These are phyloP conservation scores for Lamellibrachia satsuma DNA, from an alignment of 2,888 invertebrate genomes.

Conservation along the genomic window DNA sequence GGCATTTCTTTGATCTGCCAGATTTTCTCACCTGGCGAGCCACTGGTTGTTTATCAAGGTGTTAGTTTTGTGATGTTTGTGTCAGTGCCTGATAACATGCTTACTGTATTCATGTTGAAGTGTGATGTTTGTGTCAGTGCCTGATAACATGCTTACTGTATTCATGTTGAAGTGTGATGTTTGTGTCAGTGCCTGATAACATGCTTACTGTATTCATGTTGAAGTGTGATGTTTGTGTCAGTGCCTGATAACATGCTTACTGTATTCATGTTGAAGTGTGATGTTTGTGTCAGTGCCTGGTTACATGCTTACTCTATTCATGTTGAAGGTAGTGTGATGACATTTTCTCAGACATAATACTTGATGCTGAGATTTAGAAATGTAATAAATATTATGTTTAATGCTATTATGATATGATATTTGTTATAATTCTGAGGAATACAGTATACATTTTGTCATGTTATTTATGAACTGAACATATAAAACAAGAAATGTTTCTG, in stretches of 20 bases:
- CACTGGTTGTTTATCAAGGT: constrained; percentile 78
- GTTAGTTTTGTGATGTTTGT: constrained; percentile 28
- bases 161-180: too few species aligned
- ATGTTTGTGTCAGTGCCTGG: too few species aligned
- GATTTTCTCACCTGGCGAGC: constrained; percentile 94
- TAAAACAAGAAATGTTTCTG: background rate
- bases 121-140: too few species aligned
- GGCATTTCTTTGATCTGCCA: constrained; percentile 87
- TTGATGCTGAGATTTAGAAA: background rate
- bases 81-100: too few species aligned
- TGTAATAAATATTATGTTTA: too few species aligned
- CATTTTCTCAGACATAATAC: background rate
- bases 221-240: background rate
- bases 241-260: background rate
- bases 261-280: background rate
- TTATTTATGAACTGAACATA: too few species aligned
- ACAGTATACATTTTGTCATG: too few species aligned
- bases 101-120: too few species aligned
- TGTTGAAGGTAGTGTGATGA: background rate
- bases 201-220: too few species aligned
- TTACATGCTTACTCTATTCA: too few species aligned
- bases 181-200: too few species aligned
- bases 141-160: too few species aligned
- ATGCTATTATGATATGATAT: background rate
- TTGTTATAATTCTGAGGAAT: background rate